phyloP scores from a whole-genome alignment of 2,113 vertebrate genomes.

The Tachysurus fulvidraco region DNA sequence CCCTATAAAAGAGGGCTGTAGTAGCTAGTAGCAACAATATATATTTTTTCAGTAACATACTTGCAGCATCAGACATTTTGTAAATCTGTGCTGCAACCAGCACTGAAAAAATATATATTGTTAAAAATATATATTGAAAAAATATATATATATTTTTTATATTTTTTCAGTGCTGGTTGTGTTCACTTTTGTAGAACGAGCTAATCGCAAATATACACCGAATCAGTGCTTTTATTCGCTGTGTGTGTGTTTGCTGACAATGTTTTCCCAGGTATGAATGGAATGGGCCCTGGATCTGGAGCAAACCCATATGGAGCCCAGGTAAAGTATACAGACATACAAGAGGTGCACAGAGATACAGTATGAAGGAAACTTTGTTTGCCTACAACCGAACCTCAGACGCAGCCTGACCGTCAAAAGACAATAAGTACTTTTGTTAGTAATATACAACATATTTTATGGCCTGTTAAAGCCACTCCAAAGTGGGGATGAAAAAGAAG shows the following conservation, averaged over 20 bases:
- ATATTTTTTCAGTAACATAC: not conserved
- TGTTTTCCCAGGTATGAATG: slow-evolving; percentile 74
- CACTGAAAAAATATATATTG: too few species aligned
- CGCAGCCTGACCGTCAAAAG: too few species aligned
- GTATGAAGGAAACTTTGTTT: not conserved
- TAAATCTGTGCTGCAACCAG: not conserved
- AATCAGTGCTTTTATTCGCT: slow-evolving; percentile 26
- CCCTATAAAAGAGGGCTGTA: not conserved
- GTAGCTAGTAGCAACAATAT: not conserved
- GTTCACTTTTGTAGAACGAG: not conserved
- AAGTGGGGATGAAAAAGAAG: not conserved
- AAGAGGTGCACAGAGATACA: not conserved
- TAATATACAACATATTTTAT: not conserved
- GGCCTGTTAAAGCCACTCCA: not conserved
- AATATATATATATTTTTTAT: too few species aligned
- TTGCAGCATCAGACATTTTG: not conserved
- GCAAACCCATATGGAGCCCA: slow-evolving; percentile 84
- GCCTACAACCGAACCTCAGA: too few species aligned
- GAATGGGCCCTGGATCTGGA: slow-evolving; percentile 80
- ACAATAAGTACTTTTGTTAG: not conserved
- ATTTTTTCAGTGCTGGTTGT: not conserved
- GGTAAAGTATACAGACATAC: slow-evolving; percentile 71
- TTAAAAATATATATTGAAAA: too few species aligned
- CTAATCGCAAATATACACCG: not conserved
- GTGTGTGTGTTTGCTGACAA: slow-evolving; percentile 46